Conservation (phyloP, 2,113 vertebrate genomes). For the Carettochelys insculpta region DNA sequence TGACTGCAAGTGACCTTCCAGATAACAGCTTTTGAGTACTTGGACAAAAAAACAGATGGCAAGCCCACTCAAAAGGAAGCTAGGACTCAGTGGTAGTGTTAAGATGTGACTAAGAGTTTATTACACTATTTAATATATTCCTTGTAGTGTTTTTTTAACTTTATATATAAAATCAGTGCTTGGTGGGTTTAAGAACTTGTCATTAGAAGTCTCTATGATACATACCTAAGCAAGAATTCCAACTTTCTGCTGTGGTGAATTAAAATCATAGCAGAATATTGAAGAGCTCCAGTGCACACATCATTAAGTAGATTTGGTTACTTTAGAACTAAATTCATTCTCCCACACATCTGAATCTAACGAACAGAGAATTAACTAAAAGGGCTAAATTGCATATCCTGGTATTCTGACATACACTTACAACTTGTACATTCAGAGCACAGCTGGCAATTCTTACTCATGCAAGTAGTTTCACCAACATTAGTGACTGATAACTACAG, state of each 20-base stretch:
- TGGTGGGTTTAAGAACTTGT: background rate
- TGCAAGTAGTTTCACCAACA: background rate
- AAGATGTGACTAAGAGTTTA: background rate
- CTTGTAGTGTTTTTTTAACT: background rate
- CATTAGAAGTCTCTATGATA: background rate
- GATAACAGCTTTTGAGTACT: background rate
- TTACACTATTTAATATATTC: background rate
- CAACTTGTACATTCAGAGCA: background rate
- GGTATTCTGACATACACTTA: background rate
- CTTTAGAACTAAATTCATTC: background rate
- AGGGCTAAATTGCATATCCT: background rate
- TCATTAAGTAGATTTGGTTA: background rate
- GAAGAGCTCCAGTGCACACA: background rate
- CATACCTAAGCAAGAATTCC: rapidly evolving
- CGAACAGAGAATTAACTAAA: background rate
- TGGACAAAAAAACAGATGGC: background rate
- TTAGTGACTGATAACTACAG: no score
- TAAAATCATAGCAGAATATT: constrained; percentile 2
- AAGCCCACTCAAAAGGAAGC: background rate
- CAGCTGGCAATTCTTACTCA: background rate
- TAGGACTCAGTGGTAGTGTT: background rate
- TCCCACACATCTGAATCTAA: background rate
- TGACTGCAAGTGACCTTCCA: background rate
- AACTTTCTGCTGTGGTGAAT: background rate
- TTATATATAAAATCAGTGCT: background rate